Conservation (phyloP, 1,140 invertebrate species). For the Macrotrachela quadricornifera region DNA sequence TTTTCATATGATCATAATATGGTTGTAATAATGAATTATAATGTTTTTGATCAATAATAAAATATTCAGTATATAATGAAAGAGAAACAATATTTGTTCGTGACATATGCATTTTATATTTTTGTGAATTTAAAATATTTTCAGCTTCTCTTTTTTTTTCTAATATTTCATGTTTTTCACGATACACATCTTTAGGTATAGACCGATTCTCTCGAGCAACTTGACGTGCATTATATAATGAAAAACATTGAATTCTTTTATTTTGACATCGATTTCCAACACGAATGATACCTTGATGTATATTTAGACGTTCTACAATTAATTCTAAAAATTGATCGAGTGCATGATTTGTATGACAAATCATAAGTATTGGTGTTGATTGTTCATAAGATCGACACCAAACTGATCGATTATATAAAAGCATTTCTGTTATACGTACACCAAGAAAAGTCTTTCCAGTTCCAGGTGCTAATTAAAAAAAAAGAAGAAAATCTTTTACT, state of each 20-base stretch:
- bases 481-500: slow-evolving; percentile 20
- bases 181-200: no score
- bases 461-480: slow-evolving; percentile 49
- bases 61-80: no score
- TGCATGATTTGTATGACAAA: slow-evolving; percentile 67
- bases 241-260: slow-evolving; percentile 15
- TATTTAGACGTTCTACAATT: slow-evolving; percentile 27
- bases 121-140: no score
- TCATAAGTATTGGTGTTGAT: slow-evolving; percentile 43
- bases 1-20: no score
- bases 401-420: slow-evolving; percentile 19
- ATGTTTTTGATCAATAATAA: no score
- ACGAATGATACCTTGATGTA: slow-evolving; percentile 36
- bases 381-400: background rate
- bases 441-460: slow-evolving; percentile 59
- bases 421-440: slow-evolving; percentile 38
- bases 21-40: no score
- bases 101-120: no score
- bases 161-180: slow-evolving; percentile 7
- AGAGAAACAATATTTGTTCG: no score
- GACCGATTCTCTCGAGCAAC: no score
- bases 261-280: slow-evolving; percentile 49
- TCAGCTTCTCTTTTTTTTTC: no score
- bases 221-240: no score
- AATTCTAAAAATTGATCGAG: slow-evolving; percentile 67